These are phyloP conservation scores for Ammodramus savannarum DNA, from an alignment of 2,113 vertebrate species.

Conservation along the genomic window DNA sequence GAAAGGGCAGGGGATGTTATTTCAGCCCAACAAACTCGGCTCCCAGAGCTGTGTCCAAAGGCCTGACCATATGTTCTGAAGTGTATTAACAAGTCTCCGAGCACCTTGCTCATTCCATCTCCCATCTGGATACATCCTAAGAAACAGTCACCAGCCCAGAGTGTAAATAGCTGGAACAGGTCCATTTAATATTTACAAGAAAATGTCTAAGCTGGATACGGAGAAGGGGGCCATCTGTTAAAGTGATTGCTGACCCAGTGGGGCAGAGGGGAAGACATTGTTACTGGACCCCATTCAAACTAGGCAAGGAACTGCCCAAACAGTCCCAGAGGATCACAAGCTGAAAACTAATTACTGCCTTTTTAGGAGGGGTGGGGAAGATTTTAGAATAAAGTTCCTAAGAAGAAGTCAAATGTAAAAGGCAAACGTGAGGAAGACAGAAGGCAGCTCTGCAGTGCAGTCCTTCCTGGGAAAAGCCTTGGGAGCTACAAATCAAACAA, in stretches of 20 bases:
- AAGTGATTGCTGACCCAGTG: neutral
- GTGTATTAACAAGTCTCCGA: neutral
- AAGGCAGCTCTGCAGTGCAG: neutral
- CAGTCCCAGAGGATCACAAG: neutral
- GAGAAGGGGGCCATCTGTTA: neutral
- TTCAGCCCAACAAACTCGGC: neutral
- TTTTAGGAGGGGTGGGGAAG: neutral
- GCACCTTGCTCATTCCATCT: neutral
- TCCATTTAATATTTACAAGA: neutral
- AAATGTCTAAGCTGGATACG: neutral
- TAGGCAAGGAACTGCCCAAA: neutral
- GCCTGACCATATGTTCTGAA: neutral
- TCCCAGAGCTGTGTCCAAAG: neutral
- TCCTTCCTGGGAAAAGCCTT: neutral
- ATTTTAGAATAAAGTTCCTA: neutral
- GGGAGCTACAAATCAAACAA: neutral
- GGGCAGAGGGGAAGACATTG: neutral
- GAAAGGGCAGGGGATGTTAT: neutral
- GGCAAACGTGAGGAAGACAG: neutral
- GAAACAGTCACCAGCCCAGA: neutral
- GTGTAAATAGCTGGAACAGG: neutral
- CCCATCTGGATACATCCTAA: neutral
- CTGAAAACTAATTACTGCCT: neutral
- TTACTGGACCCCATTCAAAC: neutral
- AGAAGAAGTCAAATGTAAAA: neutral